Evolutionary conservation across 2,797 vertebrate genomes (phyloP), one percentile per base, ranked within the genome.

Genomic region (Perodicticus potto): DNA sequence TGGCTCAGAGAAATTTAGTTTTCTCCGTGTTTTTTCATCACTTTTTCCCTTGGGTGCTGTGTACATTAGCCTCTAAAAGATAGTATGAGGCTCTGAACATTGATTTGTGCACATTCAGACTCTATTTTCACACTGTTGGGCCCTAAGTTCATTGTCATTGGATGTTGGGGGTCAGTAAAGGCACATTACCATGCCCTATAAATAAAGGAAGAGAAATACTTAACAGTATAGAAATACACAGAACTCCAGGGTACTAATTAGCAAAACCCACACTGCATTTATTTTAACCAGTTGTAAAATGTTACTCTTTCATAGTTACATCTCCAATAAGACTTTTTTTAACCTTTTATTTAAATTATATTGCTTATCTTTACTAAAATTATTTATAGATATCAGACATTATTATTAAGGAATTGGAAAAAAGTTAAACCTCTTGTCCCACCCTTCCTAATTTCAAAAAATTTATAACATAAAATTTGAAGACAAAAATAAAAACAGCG

Each of bases 1-100:
- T 83, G 96, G 96, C 93, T 96, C 97, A 97, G 83, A 97, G 96
- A 97, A 98, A 97, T 63, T 1, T 95, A 1, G 80, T 97, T 95
- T 95, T 94, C 97, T 97, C 87, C 34, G 89, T 95, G 93, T 89
- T 76, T 82, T 89, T 72, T 89, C 82, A 57, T 85, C 89, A 14
- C 14, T 43, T 43, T 83, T 49, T 17, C 86, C 72, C 67, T 40
- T 49, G 67, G 84, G 34, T 32, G 27, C 77, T 32, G 1, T 84
- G 87, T 67, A 45, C 37, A 70, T 97, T 93, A 77, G 76, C 70
- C 63, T 61, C 80, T 94, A n/a, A 61, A 91, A 70, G 61, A 91
- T 82, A 57, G 2, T 65, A 1, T 4, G 53, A 86, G 61, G n/a
- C 70, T 86, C 55, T 1, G 13, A 80, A 43, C 29, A 0, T 59